Percentiles rank a stretch among this genome's conserved stretches.
Evolutionary conservation across 2,888 invertebrate species (phyloP).

Genomic region (Anthoptus insignis): DNA sequence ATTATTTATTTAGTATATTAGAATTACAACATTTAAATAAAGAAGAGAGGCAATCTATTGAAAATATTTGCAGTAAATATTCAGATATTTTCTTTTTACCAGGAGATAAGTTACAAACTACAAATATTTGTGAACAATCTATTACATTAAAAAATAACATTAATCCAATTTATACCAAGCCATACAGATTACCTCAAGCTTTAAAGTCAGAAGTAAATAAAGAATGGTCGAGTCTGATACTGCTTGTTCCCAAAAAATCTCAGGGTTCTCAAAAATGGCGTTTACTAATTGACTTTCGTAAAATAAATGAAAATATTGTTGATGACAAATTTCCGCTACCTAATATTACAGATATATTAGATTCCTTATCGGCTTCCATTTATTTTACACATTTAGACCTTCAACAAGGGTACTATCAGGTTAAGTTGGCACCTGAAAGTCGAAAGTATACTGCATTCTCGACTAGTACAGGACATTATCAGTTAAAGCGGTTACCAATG

Average conservation of each 20-base stretch:
- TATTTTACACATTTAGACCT: slow-evolving; percentile 28
- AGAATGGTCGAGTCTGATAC: slow-evolving; percentile 35
- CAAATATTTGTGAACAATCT: neutral
- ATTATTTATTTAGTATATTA: neutral
- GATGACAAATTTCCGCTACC: slow-evolving; percentile 37
- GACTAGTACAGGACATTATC: slow-evolving; percentile 13
- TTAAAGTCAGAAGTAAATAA: slow-evolving; percentile 53
- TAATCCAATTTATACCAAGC: slow-evolving; percentile 4
- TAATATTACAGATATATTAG: slow-evolving; percentile 38
- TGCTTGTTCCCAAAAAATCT: slow-evolving; percentile 38
- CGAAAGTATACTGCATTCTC: slow-evolving; percentile 26
- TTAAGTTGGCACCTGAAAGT: slow-evolving; percentile 1
- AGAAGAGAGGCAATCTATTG: neutral
- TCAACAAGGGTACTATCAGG: slow-evolving; percentile 28
- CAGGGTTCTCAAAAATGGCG: slow-evolving; percentile 19
- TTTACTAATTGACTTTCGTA: slow-evolving; percentile 31
- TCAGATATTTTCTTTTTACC: slow-evolving; percentile 1
- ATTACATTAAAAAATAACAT: neutral
- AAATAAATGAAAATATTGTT: slow-evolving; percentile 32
- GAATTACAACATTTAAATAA: slow-evolving; percentile 6
- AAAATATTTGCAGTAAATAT: neutral
- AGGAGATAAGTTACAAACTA: neutral
- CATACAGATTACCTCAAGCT: slow-evolving; percentile 50
- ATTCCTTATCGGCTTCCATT: slow-evolving; percentile 37
- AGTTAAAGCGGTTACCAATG: slow-evolving; percentile 29